phyloP scores from a whole-genome alignment of 2,797 vertebrate species.

The Melopsittacus undulatus region DNA sequence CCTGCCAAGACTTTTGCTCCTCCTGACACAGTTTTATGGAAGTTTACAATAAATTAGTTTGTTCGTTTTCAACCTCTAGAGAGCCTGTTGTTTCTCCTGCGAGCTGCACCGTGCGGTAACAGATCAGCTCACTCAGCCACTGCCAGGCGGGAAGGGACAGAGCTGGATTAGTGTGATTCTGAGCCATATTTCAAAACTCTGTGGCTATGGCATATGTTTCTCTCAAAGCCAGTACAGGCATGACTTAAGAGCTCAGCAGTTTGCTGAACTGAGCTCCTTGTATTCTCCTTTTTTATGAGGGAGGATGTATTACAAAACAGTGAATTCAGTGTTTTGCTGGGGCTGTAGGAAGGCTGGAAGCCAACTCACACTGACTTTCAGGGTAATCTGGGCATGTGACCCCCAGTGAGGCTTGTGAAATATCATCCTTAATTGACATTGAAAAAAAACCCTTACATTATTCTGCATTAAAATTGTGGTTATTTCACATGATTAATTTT shows the following conservation, averaged over 20 bases:
- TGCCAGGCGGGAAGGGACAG: accelerated
- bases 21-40: neutral
- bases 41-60: neutral
- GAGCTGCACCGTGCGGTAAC: neutral
- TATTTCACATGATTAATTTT: constrained; percentile 16
- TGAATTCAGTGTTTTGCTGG: neutral
- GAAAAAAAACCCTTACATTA: neutral
- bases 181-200: neutral
- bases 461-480: neutral
- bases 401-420: neutral
- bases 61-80: neutral
- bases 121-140: neutral
- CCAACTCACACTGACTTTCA: neutral
- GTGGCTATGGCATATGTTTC: neutral
- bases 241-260: neutral
- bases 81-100: neutral
- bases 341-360: neutral
- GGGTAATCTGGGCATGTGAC: accelerated
- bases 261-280: neutral
- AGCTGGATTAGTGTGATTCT: neutral
- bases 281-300: neutral
- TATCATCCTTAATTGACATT: neutral
- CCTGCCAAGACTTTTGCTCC: neutral
- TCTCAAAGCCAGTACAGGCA: neutral
- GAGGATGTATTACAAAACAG: neutral